Evolutionary conservation across 2,888 invertebrate genomes (phyloP).

Genomic region (Melinopterus prodromus): DNA sequence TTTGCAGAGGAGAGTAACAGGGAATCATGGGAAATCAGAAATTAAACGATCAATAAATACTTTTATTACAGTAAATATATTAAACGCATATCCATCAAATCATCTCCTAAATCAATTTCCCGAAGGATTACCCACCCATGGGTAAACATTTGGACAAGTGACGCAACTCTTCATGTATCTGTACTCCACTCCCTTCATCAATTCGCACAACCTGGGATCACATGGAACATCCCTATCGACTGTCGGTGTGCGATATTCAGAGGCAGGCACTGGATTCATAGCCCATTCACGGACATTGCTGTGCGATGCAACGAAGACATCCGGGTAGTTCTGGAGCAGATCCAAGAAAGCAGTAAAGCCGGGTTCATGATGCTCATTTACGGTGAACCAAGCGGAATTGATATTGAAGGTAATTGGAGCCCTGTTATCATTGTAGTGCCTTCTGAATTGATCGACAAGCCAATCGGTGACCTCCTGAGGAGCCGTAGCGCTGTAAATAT

Average conservation of each 20-base stretch:
- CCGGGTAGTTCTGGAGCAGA: conserved; percentile 48
- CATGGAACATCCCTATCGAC: conserved; percentile 43
- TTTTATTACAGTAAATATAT: not conserved
- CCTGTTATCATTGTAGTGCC: conserved; percentile 56
- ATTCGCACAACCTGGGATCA: conserved; percentile 46
- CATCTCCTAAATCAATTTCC: not conserved
- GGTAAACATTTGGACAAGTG: conserved; percentile 59
- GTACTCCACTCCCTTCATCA: conserved; percentile 43
- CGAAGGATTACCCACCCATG: conserved; percentile 61
- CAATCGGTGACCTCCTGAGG: conserved; percentile 56
- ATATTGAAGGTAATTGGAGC: conserved; percentile 63
- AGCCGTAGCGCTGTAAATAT: conserved; percentile 35
- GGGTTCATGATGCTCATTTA: conserved; percentile 48
- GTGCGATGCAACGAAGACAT: conserved; percentile 60
- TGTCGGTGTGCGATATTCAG: conserved; percentile 42
- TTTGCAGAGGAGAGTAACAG: no score
- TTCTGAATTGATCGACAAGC: conserved; percentile 60
- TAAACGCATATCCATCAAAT: not conserved
- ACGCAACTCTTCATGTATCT: conserved; percentile 59
- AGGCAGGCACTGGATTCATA: conserved; percentile 55
- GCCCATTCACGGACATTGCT: conserved; percentile 59
- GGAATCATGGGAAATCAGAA: not conserved
- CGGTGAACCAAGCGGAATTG: conserved; percentile 62
- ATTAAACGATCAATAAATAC: not conserved
- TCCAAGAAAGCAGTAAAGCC: conserved; percentile 56